Evolutionary conservation across 1,140 invertebrate species (phyloP), one percentile per base, ranked within the genome.

Genomic region (Apis dorsata): DNA sequence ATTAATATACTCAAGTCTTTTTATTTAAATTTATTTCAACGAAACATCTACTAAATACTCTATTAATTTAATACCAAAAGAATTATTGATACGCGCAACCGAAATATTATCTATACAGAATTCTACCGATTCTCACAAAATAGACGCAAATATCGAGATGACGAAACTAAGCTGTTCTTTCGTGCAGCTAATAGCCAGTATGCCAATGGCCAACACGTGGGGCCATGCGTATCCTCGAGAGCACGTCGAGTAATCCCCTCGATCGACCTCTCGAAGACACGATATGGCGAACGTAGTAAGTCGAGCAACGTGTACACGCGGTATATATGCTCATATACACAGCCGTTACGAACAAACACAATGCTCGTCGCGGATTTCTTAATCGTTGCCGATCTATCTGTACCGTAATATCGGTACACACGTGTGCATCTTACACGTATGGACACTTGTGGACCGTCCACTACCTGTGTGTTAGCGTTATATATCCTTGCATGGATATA

Each of bases 321-420:
- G 28, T 55, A 63, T 73, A 69, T 73, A 28, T 13, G 68, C 51
- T 65, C 57, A 17, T 75, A 79, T 75, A 69, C 62, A 84, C 49
- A 44, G 60, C 66, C 79, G 82, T 86, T 75, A 88, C 85, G 80
- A 73, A 74, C 86, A 90, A 86, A 90, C 88, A 93, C 93, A 93
- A 93, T 93, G 91, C 85, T 89, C 91, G 91, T 93, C 93, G 93
- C 90, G 91, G 90, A 92, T 93, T 93, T 93, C 92, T 93, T 93
- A 93, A 93, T 93, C 92, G 92, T 86, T 92, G 90, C 90, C 92
- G 89, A 93, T 93, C 92, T 92, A 91, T 92, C 91, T 86, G 90
- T 90, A 90, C 90, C 84, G 86, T 90, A 91, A 92, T 89, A 89
- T 90, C n/a, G 72, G 57, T 74, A 49, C 21, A 74, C 17, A 60